Conservation (phyloP, 2,888 invertebrate genomes). For the Endomychus coccineus region DNA sequence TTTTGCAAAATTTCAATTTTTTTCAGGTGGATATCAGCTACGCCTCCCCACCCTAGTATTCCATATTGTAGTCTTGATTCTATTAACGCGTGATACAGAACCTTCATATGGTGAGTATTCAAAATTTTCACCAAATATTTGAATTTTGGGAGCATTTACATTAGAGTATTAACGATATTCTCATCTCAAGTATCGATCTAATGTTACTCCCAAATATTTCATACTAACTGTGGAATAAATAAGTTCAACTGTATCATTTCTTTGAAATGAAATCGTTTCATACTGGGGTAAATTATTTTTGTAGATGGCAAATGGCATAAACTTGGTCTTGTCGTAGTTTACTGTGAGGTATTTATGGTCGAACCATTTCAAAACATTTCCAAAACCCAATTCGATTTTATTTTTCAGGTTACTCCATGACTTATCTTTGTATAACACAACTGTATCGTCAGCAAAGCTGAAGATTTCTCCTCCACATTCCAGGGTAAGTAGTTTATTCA, state of each 20-base stretch:
- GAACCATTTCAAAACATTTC: neutral
- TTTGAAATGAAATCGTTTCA: neutral
- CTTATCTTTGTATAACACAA: neutral
- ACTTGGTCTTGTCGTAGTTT: slow-evolving; percentile 2
- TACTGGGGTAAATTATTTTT: neutral
- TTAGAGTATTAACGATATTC: slow-evolving; percentile 1
- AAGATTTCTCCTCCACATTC: neutral
- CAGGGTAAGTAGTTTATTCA: too few species aligned
- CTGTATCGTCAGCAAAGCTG: slow-evolving; percentile 1
- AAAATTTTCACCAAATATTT: too few species aligned
- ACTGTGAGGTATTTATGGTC: slow-evolving; percentile 3
- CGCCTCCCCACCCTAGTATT: slow-evolving; percentile 2
- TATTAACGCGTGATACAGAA: slow-evolving; percentile 7
- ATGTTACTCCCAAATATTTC: neutral
- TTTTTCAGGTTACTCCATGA: neutral
- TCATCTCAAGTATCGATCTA: neutral
- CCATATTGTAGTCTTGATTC: slow-evolving; percentile 1
- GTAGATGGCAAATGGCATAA: neutral
- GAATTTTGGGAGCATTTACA: neutral
- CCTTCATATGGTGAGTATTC: slow-evolving; percentile 2
- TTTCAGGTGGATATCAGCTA: slow-evolving; percentile 1
- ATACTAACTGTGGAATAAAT: neutral
- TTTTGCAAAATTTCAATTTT: slow-evolving; percentile 1
- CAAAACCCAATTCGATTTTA: neutral
- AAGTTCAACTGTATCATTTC: neutral